Conservation (phyloP, 2,797 vertebrate genomes). For the Spinus pinus region DNA sequence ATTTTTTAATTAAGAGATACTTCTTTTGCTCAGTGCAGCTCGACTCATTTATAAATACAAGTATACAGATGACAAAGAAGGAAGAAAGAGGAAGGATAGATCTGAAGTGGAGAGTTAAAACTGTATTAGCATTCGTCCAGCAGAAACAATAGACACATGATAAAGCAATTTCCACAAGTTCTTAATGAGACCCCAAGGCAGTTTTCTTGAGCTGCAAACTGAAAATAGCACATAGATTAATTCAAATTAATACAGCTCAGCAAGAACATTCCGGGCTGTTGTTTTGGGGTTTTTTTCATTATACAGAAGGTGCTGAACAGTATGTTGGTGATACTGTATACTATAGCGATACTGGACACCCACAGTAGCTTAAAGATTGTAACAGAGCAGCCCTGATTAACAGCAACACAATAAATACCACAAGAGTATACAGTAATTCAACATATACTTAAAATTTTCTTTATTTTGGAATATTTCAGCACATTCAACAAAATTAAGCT, state of each 20-base stretch:
- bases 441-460: slow-evolving; percentile 27
- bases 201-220: slow-evolving; percentile 37
- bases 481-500: neutral
- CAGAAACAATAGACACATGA: slow-evolving; percentile 62
- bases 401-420: slow-evolving; percentile 26
- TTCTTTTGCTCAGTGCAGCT: neutral
- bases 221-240: slow-evolving; percentile 50
- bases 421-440: slow-evolving; percentile 15
- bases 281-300: neutral
- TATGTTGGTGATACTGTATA: neutral
- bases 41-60: slow-evolving; percentile 16
- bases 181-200: slow-evolving; percentile 71
- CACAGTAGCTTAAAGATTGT: slow-evolving; percentile 19
- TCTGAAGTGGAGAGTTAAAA: slow-evolving; percentile 40
- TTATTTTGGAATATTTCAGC: slow-evolving; percentile 28
- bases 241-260: slow-evolving; percentile 38
- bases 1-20: neutral
- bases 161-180: slow-evolving; percentile 66
- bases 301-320: neutral
- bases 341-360: neutral
- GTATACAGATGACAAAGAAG: neutral
- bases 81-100: neutral
- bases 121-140: slow-evolving; percentile 41
- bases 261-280: neutral
- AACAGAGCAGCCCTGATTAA: slow-evolving; percentile 43